A percentile compares a stretch with the other conserved stretches of the same genome.
Evolutionary conservation across 2,888 invertebrate species (phyloP).

Genomic region (Orthosia incerta): DNA sequence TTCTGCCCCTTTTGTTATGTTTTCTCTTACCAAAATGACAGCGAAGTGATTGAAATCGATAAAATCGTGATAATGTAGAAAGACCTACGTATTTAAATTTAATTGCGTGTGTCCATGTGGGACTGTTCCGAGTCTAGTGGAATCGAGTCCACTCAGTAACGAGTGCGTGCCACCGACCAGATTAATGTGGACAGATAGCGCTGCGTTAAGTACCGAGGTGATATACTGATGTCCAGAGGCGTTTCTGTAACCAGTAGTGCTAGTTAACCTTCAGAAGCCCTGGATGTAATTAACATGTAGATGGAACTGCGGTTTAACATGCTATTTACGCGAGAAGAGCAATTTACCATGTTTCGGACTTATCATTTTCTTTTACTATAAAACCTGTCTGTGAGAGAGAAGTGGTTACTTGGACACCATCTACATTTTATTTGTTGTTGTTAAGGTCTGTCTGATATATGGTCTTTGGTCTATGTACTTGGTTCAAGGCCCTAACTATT

Average conservation of each 20-base stretch:
- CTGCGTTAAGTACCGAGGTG: constrained; percentile 18
- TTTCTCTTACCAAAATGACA: constrained; percentile 2
- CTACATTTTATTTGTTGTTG: not conserved
- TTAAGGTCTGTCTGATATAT: not conserved
- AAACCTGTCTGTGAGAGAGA: not conserved
- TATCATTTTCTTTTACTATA: not conserved
- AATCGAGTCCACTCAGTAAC: not conserved
- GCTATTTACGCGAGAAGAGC: not conserved
- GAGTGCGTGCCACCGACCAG: constrained; percentile 41
- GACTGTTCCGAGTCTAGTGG: constrained; percentile 1
- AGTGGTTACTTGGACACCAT: not conserved
- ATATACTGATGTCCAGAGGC: constrained; percentile 8
- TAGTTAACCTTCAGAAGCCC: constrained; percentile 20
- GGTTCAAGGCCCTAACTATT: too few relatives aligned
- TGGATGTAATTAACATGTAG: constrained; percentile 2
- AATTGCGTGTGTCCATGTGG: constrained; percentile 40
- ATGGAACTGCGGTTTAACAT: constrained; percentile 1
- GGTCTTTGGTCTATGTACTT: not conserved
- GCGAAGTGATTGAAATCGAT: constrained; percentile 32
- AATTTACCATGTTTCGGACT: not conserved
- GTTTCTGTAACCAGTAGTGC: not conserved
- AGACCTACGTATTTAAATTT: constrained; percentile 39
- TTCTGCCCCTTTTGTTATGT: not conserved
- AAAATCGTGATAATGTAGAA: constrained; percentile 39
- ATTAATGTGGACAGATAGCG: constrained; percentile 53